Evolutionary conservation across 2,113 vertebrate species (phyloP).

Genomic region (Leucopternis melanops): DNA sequence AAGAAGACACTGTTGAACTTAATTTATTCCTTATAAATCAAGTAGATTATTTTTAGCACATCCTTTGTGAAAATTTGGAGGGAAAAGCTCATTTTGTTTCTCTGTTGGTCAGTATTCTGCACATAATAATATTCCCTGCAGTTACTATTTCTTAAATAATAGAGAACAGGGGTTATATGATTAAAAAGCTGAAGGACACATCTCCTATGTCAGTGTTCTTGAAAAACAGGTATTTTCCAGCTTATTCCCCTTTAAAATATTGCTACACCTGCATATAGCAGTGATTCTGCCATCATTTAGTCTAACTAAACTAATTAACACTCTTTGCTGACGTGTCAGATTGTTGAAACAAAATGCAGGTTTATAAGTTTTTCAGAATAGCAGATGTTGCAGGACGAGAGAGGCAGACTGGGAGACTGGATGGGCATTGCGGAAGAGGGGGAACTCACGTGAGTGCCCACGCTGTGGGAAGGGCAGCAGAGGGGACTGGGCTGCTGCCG

Average conservation of each 20-base stretch:
- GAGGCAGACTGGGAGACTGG: not conserved
- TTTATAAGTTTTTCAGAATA: not conserved
- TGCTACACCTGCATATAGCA: not conserved
- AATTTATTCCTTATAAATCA: not conserved
- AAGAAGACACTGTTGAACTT: not conserved
- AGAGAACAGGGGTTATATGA: not conserved
- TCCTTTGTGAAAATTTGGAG: not conserved
- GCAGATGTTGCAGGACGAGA: not conserved
- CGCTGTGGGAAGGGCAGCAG: fast-evolving
- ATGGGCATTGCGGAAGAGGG: fast-evolving
- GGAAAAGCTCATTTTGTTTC: not conserved
- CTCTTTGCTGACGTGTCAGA: not conserved
- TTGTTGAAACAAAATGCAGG: not conserved
- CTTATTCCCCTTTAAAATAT: not conserved
- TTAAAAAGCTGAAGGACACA: not conserved
- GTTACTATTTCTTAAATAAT: not conserved
- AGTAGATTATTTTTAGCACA: not conserved
- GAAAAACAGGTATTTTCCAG: not conserved
- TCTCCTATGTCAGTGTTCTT: not conserved
- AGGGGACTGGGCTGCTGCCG: not conserved
- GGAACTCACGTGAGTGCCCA: fast-evolving
- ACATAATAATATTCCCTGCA: not conserved
- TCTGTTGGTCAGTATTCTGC: not conserved
- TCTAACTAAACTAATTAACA: not conserved
- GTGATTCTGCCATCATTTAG: not conserved